A percentile compares a stretch with the other conserved stretches of the same genome.
These are phyloP conservation scores for Heliothis virescens DNA, from an alignment of 1,140 invertebrate species.

Conservation along the genomic window DNA sequence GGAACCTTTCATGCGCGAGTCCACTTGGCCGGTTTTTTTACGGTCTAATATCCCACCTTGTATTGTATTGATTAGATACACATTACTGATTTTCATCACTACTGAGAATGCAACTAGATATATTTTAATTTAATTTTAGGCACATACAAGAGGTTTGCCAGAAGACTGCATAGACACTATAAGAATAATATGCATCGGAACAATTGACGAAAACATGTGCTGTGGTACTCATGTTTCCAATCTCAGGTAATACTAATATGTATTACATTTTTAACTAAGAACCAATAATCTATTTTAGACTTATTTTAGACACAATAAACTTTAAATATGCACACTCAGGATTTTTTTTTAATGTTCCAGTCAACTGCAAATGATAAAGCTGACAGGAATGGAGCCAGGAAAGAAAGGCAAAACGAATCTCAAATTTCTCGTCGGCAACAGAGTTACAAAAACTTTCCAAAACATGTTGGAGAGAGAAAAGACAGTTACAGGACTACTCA, in stretches of 20 bases:
- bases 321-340: not conserved
- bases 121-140: constrained; percentile 60
- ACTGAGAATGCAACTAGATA: too few species aligned
- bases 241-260: constrained; percentile 80
- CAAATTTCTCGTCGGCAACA: constrained; percentile 90
- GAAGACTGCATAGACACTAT: constrained; percentile 91
- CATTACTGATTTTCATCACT: too few species aligned
- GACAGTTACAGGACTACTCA: constrained; percentile 89
- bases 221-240: constrained; percentile 95
- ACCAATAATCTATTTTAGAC: too few species aligned
- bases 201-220: constrained; percentile 93
- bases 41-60: too few species aligned
- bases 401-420: constrained; percentile 91
- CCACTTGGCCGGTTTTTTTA: too few species aligned
- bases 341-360: constrained; percentile 66
- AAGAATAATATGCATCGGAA: constrained; percentile 90
- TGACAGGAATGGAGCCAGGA: constrained; percentile 90
- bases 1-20: too few species aligned
- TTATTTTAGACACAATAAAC: not conserved
- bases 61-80: too few species aligned
- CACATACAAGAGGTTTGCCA: constrained; percentile 90
- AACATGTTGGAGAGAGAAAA: constrained; percentile 89
- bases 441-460: constrained; percentile 88
- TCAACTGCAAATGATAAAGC: constrained; percentile 93
- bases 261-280: not conserved